Conservation (phyloP, 2,797 vertebrate species). For the Vipera ursinii region DNA sequence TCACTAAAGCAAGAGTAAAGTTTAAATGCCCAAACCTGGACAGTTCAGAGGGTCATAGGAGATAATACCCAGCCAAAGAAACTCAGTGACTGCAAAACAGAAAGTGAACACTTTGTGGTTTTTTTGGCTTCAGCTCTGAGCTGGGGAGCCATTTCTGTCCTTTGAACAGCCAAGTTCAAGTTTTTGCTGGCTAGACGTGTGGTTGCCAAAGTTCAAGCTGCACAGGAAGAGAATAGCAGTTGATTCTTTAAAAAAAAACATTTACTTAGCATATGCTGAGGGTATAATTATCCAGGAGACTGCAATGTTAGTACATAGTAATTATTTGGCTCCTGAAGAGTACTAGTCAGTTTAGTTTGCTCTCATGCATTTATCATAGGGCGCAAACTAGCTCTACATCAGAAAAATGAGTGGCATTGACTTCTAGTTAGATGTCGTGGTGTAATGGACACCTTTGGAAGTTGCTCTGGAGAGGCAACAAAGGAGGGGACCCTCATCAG, state of each 20-base stretch:
- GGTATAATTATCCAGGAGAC: neutral
- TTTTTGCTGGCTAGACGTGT: neutral
- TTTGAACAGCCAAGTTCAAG: neutral
- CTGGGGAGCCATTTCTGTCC: neutral
- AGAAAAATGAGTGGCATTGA: neutral
- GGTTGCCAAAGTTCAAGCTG: neutral
- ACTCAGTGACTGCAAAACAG: neutral
- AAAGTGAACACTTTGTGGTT: neutral
- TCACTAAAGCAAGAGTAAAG: slow-evolving; percentile 28
- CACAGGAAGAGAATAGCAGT: neutral
- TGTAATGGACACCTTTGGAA: too few relatives aligned
- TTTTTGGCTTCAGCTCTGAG: neutral
- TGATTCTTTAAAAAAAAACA: slow-evolving; percentile 20
- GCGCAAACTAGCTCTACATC: neutral
- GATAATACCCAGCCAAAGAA: neutral
- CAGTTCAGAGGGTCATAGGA: neutral
- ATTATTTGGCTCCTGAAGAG: neutral
- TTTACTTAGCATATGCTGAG: neutral
- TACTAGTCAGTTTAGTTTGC: neutral
- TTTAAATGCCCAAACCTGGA: neutral
- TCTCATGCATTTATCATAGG: neutral
- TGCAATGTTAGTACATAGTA: neutral
- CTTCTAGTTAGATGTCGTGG: too few relatives aligned
- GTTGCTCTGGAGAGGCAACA: too few relatives aligned
- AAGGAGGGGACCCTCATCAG: too few relatives aligned